These are phyloP conservation scores for Promerops cafer DNA, from an alignment of 2,113 vertebrate genomes.

Conservation along the genomic window DNA sequence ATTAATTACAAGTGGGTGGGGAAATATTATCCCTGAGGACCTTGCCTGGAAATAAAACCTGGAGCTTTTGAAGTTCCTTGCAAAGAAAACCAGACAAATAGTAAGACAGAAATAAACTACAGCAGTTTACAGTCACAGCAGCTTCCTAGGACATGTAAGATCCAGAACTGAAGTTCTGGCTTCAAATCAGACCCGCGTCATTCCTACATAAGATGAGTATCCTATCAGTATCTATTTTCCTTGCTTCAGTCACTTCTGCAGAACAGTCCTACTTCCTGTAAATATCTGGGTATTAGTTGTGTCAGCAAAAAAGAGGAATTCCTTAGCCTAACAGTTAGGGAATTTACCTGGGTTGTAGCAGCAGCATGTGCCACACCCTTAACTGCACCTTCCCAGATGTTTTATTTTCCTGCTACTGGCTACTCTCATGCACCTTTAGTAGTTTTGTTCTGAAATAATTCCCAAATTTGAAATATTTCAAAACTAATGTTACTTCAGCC, in stretches of 20 bases:
- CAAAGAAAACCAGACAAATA: background rate
- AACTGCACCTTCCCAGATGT: background rate
- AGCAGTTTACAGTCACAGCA: background rate
- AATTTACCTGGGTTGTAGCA: background rate
- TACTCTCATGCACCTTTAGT: background rate
- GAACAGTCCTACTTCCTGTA: background rate
- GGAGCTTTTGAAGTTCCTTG: conserved; percentile 36
- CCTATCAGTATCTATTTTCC: background rate
- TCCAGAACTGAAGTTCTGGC: background rate
- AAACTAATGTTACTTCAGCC: background rate
- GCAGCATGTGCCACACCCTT: background rate
- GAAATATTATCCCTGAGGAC: conserved; percentile 41
- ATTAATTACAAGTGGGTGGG: conserved; percentile 41
- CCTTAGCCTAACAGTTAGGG: background rate
- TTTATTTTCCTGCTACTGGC: background rate
- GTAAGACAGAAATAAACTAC: background rate
- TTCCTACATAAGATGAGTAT: fast-evolving
- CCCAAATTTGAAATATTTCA: background rate
- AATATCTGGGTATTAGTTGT: background rate
- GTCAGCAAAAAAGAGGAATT: background rate
- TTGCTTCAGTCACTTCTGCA: background rate
- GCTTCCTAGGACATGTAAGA: background rate
- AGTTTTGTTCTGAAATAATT: background rate
- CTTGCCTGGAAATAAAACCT: conserved; percentile 21
- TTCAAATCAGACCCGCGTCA: background rate